Conservation (phyloP, 2,888 invertebrate genomes). For the Blastobasis adustella region DNA sequence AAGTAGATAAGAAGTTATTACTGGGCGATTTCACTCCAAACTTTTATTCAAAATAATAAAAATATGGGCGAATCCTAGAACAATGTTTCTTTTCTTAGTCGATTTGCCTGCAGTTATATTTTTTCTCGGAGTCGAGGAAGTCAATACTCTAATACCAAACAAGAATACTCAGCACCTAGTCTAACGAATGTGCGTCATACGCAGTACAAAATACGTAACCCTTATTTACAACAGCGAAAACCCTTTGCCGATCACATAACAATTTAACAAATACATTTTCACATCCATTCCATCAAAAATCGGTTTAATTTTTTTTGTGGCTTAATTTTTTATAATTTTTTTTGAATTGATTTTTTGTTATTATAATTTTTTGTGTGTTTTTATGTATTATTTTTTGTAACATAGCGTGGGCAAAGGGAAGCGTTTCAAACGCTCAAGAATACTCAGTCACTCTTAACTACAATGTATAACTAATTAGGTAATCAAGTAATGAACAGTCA, state of each 20-base stretch:
- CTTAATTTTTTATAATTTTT: constrained; percentile 16
- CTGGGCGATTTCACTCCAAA: too few relatives aligned
- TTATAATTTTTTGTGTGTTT: constrained; percentile 14
- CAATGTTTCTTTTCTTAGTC: too few relatives aligned
- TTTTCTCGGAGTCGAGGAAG: too few relatives aligned
- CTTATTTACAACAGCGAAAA: constrained; percentile 45
- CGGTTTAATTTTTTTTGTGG: constrained; percentile 19
- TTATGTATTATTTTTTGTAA: constrained; percentile 17
- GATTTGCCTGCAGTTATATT: too few relatives aligned
- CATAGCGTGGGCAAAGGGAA: constrained; percentile 36
- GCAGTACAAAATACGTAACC: constrained; percentile 29
- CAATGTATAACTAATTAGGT: constrained; percentile 2
- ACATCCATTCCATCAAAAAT: constrained; percentile 43
- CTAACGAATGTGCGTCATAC: constrained; percentile 43
- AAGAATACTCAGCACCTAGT: constrained; percentile 41
- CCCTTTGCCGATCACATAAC: constrained; percentile 34
- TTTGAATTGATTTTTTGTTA: constrained; percentile 5
- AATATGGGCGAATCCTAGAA: too few relatives aligned
- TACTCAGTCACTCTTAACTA: constrained; percentile 46
- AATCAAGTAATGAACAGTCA: background rate
- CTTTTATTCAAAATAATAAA: too few relatives aligned
- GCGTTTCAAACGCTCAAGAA: constrained; percentile 52
- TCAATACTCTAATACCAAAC: constrained; percentile 3
- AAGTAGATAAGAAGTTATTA: too few relatives aligned
- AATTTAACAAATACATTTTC: constrained; percentile 21